Conservation (phyloP, 2,113 vertebrate genomes). For the Chunga burmeisteri region DNA sequence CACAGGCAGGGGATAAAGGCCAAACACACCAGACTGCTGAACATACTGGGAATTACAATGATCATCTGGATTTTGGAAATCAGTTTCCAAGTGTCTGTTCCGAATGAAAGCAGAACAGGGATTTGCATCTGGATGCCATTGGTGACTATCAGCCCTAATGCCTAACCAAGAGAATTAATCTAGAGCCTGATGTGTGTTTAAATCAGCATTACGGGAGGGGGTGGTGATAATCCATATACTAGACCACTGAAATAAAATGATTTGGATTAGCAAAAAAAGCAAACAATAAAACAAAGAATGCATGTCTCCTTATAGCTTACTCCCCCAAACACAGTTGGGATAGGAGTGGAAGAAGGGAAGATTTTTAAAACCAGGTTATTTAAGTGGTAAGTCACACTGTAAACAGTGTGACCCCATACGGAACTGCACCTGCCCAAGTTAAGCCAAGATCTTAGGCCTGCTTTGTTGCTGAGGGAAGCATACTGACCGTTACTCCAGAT, state of each 20-base stretch:
- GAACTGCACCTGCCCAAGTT: neutral
- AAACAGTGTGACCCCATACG: neutral
- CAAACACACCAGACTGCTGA: neutral
- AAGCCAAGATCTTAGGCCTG: neutral
- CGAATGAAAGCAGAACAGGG: neutral
- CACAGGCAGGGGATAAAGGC: neutral
- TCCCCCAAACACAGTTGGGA: neutral
- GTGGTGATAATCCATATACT: neutral
- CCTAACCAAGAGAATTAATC: conserved; percentile 3
- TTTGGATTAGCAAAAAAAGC: conserved; percentile 6
- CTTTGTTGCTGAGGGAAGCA: neutral
- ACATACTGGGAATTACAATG: neutral
- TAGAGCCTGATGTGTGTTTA: neutral
- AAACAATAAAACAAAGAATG: neutral
- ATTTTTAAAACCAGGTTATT: neutral
- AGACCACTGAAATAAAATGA: neutral
- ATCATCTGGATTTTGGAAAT: conserved; percentile 43
- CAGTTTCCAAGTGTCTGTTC: neutral
- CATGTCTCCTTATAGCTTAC: neutral
- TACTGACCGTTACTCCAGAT: neutral
- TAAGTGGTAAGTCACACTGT: neutral
- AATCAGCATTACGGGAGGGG: neutral
- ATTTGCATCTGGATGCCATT: conserved; percentile 20
- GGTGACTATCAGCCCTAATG: conserved; percentile 10
- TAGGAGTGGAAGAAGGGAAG: neutral